phyloP scores from a whole-genome alignment of 2,797 vertebrate species.

The Dermochelys coriacea region DNA sequence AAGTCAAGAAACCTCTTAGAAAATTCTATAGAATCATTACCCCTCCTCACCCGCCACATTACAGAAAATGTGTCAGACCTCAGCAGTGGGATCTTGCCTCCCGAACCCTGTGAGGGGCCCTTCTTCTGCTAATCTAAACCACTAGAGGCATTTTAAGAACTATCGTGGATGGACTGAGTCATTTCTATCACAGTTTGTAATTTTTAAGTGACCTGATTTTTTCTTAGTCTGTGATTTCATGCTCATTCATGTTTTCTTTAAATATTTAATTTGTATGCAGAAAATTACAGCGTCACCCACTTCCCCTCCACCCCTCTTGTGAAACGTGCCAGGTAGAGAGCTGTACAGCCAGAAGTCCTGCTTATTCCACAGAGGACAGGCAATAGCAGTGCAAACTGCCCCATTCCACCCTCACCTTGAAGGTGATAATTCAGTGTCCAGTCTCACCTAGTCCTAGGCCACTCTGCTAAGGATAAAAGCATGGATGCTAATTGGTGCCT shows the following conservation, averaged over 20 bases:
- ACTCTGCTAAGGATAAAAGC: not conserved
- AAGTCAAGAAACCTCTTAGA: not conserved
- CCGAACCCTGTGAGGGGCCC: not conserved
- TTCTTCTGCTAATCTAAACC: not conserved
- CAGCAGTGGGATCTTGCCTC: not conserved
- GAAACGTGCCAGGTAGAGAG: no score
- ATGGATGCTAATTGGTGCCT: not conserved
- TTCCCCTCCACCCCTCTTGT: not conserved
- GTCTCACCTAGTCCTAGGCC: not conserved
- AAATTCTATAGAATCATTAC: not conserved
- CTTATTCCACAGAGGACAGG: not conserved
- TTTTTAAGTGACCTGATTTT: not conserved
- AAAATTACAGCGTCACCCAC: not conserved
- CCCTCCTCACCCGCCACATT: not conserved
- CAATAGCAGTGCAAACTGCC: not conserved
- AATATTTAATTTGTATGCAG: not conserved
- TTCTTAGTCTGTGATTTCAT: not conserved
- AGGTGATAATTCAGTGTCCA: not conserved
- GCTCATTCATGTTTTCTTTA: constrained; percentile 11
- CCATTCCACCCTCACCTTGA: not conserved
- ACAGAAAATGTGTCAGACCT: not conserved
- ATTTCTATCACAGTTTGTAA: not conserved
- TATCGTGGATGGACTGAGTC: not conserved
- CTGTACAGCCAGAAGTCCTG: no score
- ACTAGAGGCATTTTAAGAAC: not conserved